Evolutionary conservation across 2,888 invertebrate species (phyloP), one percentile per base, ranked within the genome.

Genomic region (Deroplatys truncata): DNA sequence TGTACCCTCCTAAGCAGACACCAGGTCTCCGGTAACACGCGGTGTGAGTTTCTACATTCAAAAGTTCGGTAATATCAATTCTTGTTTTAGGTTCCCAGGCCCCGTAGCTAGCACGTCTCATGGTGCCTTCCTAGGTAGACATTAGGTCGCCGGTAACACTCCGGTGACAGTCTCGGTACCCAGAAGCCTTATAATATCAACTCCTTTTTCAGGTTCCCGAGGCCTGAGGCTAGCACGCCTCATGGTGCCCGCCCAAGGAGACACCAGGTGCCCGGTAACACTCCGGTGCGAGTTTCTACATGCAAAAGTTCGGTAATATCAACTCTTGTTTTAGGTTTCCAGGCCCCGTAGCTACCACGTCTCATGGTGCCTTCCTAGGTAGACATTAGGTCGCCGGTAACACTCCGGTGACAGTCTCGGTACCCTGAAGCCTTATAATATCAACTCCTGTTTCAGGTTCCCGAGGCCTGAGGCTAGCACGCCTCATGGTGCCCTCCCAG

Each of bases 191-290:
- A n/a, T n/a, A n/a, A n/a, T n/a, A n/a, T 31, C 31, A 31, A 31
- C 31, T 31, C 31, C 31, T 31, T 5, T 31, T 31, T 31, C 31
- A 31, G 31, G 31, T 31, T 31, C 2, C 5, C 5, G 31, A 4
- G 91, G 91, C n/a, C 89, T 92, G 88, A 89, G 89, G 86, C 90
- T 92, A 28, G 89, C 90, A n/a, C 91, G 91, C 28, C 90, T 92
- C n/a, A 89, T 90, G 16, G 91, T 92, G 28, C 92, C 91, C 1
- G 88, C 84, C 28, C 91, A 91, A 89, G 91, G 91, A 20, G 91
- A 92, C 86, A 84, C 91, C 25, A 91, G 91, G 29, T 86, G n/a
- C n/a, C n/a, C n/a, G 10, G 91, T 91, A 31, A 88, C 90, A 15
- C 89, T 92, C 92, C 72, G 82, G 88, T 31, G 31, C 5, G 5